Evolutionary conservation across 2,113 vertebrate species (phyloP).

Genomic region (Blennius ocellaris): DNA sequence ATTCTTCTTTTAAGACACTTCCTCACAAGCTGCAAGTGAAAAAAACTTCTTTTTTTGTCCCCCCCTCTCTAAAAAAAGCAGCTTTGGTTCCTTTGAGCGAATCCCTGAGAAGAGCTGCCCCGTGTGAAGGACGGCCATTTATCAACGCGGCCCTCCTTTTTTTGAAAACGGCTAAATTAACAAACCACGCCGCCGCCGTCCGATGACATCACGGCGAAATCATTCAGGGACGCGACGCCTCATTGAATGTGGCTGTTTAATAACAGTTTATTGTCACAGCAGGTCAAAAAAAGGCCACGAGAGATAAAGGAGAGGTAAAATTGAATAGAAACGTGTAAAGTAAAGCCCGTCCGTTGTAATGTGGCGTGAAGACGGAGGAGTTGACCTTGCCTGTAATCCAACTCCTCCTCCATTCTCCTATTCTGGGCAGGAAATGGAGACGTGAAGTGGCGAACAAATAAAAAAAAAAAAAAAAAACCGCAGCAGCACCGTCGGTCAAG

Average conservation of each 20-base stretch:
- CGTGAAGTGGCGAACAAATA: slow-evolving; percentile 22
- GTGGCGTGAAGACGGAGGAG: not conserved
- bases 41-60: not conserved
- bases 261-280: slow-evolving; percentile 14
- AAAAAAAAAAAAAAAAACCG: too few species aligned
- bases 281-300: too few species aligned
- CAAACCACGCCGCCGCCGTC: not conserved
- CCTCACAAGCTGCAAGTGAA: slow-evolving; percentile 17
- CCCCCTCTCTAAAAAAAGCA: too few species aligned
- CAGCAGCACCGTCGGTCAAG: not conserved
- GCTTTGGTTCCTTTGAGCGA: not conserved
- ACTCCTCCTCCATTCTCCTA: slow-evolving; percentile 20
- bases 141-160: slow-evolving; percentile 42
- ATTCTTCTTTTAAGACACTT: slow-evolving; percentile 61
- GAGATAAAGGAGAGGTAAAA: too few species aligned
- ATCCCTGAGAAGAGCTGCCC: not conserved
- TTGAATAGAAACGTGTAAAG: too few species aligned
- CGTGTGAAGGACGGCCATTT: slow-evolving; percentile 40
- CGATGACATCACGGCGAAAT: slow-evolving; percentile 58
- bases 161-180: slow-evolving; percentile 24
- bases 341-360: slow-evolving; percentile 23
- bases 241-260: slow-evolving; percentile 25
- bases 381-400: slow-evolving; percentile 39
- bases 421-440: slow-evolving; percentile 41
- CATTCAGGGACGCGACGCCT: slow-evolving; percentile 26